These are phyloP conservation scores for Mongoloraphidia duomilia DNA, from an alignment of 2,888 invertebrate genomes.

Conservation along the genomic window DNA sequence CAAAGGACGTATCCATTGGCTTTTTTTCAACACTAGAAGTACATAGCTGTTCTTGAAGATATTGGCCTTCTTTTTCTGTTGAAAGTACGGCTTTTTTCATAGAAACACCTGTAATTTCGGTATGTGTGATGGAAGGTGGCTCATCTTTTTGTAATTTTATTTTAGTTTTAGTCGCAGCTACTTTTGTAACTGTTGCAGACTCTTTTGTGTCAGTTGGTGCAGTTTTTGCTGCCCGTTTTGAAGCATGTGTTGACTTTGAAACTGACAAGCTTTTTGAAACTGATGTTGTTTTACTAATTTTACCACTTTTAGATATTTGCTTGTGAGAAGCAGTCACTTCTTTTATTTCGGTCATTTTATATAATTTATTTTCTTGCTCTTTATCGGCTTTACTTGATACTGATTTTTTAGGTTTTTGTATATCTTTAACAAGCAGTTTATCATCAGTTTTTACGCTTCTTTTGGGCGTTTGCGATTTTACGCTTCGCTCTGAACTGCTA, in stretches of 20 bases:
- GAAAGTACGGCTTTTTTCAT: slow-evolving; percentile 16
- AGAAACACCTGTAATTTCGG: slow-evolving; percentile 8
- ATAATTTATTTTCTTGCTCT: slow-evolving; percentile 6
- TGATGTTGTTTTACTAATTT: slow-evolving; percentile 8
- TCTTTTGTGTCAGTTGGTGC: slow-evolving; percentile 6
- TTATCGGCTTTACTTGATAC: not conserved
- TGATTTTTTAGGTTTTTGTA: not conserved
- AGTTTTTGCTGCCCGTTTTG: slow-evolving; percentile 6
- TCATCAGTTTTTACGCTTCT: not conserved
- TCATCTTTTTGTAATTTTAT: slow-evolving; percentile 10
- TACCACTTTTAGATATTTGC: slow-evolving; percentile 5
- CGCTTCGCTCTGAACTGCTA: slow-evolving; percentile 7
- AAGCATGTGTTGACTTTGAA: slow-evolving; percentile 1
- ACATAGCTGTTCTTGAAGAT: not conserved
- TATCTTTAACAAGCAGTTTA: not conserved
- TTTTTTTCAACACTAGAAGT: not conserved
- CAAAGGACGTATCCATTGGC: not conserved
- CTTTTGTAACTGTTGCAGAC: slow-evolving; percentile 9
- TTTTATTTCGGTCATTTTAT: slow-evolving; percentile 4
- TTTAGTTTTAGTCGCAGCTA: slow-evolving; percentile 11
- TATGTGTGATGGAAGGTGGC: slow-evolving; percentile 6
- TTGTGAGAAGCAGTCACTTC: slow-evolving; percentile 4
- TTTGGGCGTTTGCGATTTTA: slow-evolving; percentile 10
- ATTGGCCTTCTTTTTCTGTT: slow-evolving; percentile 21
- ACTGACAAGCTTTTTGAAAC: slow-evolving; percentile 4